A percentile compares a stretch with the other conserved stretches of the same genome.
Conservation (phyloP, 2,888 invertebrate genomes). For the Ormyrus thymus region DNA sequence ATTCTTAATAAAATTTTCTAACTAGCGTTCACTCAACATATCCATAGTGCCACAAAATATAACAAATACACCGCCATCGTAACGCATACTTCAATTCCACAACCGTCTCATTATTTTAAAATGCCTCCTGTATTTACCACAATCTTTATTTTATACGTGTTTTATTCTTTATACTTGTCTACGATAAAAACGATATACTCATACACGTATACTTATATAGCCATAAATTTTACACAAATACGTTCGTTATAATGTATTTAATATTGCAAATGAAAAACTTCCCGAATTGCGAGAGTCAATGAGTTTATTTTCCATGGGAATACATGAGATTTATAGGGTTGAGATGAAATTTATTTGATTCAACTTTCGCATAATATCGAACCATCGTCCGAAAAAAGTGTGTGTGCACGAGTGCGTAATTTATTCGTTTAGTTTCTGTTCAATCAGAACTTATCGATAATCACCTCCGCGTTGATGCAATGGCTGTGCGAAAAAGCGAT, state of each 20-base stretch:
- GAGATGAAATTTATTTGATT: conserved; percentile 21
- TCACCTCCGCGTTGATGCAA: conserved; percentile 8
- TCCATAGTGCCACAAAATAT: conserved; percentile 32
- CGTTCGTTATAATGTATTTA: conserved; percentile 11
- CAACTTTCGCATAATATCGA: conserved; percentile 19
- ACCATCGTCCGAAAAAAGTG: conserved; percentile 12
- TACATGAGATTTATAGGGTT: background rate
- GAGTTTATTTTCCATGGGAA: conserved; percentile 9
- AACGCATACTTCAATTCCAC: conserved; percentile 19
- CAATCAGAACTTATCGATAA: conserved; percentile 1
- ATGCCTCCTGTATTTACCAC: conserved; percentile 31
- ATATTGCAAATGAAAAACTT: conserved; percentile 24
- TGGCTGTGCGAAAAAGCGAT: conserved; percentile 26
- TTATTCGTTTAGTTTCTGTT: conserved; percentile 11
- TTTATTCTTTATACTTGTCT: conserved; percentile 38
- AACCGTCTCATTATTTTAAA: conserved; percentile 24
- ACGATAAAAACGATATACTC: conserved; percentile 47
- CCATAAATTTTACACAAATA: conserved; percentile 39
- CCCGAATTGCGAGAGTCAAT: conserved; percentile 15
- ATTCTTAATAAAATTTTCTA: conserved; percentile 41
- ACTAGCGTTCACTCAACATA: conserved; percentile 13
- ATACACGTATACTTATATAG: conserved; percentile 44
- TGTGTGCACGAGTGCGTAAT: conserved; percentile 17
- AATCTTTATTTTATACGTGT: conserved; percentile 22
- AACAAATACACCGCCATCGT: conserved; percentile 39